Evolutionary conservation across 2,888 invertebrate genomes (phyloP), one percentile per base, ranked within the genome.

Genomic region (Troglohyphantes excavatus): DNA sequence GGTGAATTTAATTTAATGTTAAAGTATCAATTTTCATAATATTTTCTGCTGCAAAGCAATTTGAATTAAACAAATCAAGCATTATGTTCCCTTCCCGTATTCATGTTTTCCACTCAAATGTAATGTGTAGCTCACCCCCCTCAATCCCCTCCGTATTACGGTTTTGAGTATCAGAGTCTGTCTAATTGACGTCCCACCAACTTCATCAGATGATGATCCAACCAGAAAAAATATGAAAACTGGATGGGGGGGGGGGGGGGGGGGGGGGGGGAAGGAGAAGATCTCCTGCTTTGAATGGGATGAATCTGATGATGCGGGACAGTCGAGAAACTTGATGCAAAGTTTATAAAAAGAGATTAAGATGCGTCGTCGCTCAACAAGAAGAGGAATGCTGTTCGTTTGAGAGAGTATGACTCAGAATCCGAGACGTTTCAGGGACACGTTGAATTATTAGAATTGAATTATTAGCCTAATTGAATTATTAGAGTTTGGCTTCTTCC

Each of bases 181-280:
- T 63, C 86, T 86, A 86, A 86, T 86, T 86, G 86, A 86, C 86
- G 79, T 79, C 86, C 86, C 86, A 26, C 86, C 72, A 86, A 70
- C 63, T 86, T 79, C 86, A 86, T 86, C 86, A 72, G 43, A 84
- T 63, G 65, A 26, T 65, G 23, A 43, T 73, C 65, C 68, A 26
- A 68, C 78, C 26, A 65, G 43, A 63, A 78, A 72, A 39, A 63
- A 46, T 46, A 26, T 53, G n/a, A 53, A 33, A n/a, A n/a, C n/a
- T 33, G n/a, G n/a, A n/a, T n/a, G n/a, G n/a, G n/a, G n/a, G n/a
- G n/a, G n/a, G n/a, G n/a, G n/a, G n/a, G n/a, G n/a, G n/a, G 27
- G 29, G 72, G 43, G 21, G 19, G 43, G 72, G 26, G 65, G 65
- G 2, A 33, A 21, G 33, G n/a, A 7, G 59, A 27, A 29, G 29